Evolutionary conservation across 2,113 vertebrate species (phyloP).

Genomic region (Xenopus tropicalis): DNA sequence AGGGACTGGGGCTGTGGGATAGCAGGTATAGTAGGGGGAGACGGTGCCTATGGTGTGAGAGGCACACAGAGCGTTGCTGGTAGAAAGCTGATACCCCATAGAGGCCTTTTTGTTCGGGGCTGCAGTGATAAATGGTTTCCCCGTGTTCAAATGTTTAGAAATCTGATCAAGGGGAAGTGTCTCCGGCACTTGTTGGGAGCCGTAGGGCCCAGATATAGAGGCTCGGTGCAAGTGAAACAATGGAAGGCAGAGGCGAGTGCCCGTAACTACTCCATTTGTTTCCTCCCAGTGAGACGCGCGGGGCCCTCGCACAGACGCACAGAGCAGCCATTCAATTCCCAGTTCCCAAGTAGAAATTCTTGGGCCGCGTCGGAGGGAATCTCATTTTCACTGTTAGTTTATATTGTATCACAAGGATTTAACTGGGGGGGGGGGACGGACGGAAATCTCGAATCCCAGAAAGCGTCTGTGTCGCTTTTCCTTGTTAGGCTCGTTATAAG

Average conservation of each 20-base stretch:
- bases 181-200: conserved; percentile 9
- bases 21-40: conserved; percentile 4
- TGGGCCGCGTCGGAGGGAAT: too few relatives aligned
- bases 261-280: neutral
- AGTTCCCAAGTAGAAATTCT: too few relatives aligned
- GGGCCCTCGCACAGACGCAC: neutral
- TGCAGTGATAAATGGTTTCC: conserved; percentile 10
- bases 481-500: too few relatives aligned
- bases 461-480: too few relatives aligned
- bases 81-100: conserved; percentile 39
- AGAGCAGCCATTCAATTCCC: neutral
- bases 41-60: conserved; percentile 3
- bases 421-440: too few relatives aligned
- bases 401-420: too few relatives aligned
- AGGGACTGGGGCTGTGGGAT: conserved; percentile 21
- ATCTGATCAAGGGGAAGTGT: conserved; percentile 37
- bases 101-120: conserved; percentile 20
- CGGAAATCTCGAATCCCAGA: too few relatives aligned
- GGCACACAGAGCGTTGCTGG: conserved; percentile 25
- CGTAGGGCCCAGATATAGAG: conserved; percentile 13
- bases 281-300: conserved; percentile 5
- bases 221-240: conserved; percentile 8
- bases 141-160: conserved; percentile 46
- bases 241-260: rapidly evolving
- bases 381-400: too few relatives aligned